Conservation (phyloP, 2,113 vertebrate species). For the Sturnira hondurensis region DNA sequence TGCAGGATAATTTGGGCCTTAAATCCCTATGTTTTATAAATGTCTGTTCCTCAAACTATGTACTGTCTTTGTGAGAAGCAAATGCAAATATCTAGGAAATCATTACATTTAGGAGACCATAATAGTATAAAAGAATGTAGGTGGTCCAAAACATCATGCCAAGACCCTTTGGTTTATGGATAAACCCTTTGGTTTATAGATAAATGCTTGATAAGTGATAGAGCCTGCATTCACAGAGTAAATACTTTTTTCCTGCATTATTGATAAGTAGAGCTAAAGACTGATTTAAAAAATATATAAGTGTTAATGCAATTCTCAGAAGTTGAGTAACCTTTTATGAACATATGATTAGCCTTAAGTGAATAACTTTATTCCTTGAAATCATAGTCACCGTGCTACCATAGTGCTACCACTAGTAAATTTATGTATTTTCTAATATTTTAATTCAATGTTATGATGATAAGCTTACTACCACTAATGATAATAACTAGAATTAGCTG, state of each 20-base stretch:
- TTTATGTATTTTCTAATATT: not conserved
- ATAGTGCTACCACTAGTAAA: not conserved
- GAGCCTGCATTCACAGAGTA: not conserved
- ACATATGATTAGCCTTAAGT: not conserved
- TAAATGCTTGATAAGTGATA: not conserved
- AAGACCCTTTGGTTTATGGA: not conserved
- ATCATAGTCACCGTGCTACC: not conserved
- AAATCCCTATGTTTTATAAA: not conserved
- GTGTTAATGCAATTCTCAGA: not conserved
- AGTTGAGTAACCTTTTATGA: not conserved
- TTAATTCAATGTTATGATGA: not conserved
- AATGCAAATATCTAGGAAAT: not conserved
- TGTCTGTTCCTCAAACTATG: conserved; percentile 16
- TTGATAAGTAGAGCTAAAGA: not conserved
- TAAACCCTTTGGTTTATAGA: not conserved
- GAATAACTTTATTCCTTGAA: not conserved
- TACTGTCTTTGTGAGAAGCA: not conserved
- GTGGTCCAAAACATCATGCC: not conserved
- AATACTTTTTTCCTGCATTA: not conserved
- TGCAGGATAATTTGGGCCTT: conserved; percentile 30
- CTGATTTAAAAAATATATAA: not conserved
- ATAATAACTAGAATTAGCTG: not conserved
- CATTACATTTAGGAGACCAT: not conserved
- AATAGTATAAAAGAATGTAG: not conserved
- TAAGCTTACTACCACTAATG: not conserved